Conservation (phyloP, 1,140 invertebrate species). For the Agrypnia vestita region DNA sequence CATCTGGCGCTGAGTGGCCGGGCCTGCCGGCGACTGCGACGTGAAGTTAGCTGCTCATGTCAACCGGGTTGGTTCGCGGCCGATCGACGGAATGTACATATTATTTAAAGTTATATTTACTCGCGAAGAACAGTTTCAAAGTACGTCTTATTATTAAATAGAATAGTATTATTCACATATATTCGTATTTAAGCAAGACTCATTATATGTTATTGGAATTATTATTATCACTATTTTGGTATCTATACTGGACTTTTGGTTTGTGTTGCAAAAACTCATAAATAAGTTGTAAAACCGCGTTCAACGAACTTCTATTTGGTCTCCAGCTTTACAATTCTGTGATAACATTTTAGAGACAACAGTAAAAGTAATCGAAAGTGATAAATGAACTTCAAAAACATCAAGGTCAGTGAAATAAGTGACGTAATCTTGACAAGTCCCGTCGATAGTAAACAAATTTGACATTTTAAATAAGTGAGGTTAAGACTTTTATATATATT, state of each 20-base stretch:
- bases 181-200: no score
- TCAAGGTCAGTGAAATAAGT: constrained; percentile 40
- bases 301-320: no score
- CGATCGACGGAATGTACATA: not conserved
- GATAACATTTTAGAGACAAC: not conserved
- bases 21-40: constrained; percentile 20
- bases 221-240: no score
- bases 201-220: no score
- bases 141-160: no score
- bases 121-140: no score
- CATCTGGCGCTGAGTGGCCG: not conserved
- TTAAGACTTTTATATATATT: not conserved
- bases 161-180: no score
- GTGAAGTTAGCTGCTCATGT: constrained; percentile 40
- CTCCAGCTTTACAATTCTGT: not conserved
- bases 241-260: no score
- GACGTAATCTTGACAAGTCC: constrained; percentile 38
- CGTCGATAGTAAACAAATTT: not conserved
- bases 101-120: no score
- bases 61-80: constrained; percentile 1
- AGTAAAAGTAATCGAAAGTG: not conserved
- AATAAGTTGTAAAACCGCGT: no score
- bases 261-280: no score
- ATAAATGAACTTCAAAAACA: constrained; percentile 20
- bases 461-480: not conserved